Conservation (phyloP, 53 echinoderm and acorn worm genomes). For the Paracentrotus lividus region DNA sequence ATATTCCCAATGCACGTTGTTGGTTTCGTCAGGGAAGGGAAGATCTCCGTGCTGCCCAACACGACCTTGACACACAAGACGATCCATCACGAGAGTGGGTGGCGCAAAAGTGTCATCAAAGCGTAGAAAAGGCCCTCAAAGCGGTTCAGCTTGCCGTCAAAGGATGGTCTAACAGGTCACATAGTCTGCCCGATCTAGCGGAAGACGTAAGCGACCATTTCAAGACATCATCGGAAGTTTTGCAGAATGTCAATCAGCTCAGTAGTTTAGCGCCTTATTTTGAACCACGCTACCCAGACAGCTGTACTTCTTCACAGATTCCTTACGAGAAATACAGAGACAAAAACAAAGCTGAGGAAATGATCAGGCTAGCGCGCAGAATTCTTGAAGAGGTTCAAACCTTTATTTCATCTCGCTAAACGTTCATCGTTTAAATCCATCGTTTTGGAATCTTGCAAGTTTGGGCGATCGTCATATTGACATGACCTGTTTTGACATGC, state of each 20-base stretch:
- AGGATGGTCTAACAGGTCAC: background rate
- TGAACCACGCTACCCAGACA: conserved; percentile 17
- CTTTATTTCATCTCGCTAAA: no score
- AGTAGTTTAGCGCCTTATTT: background rate
- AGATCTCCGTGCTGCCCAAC: conserved; percentile 44
- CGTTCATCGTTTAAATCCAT: no score
- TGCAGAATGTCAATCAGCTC: background rate
- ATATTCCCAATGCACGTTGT: conserved; percentile 37
- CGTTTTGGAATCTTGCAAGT: no score
- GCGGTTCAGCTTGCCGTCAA: conserved; percentile 62
- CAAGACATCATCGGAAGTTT: background rate
- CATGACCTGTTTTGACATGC: no score
- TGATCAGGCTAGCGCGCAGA: background rate
- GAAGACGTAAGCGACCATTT: background rate
- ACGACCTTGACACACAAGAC: conserved; percentile 42
- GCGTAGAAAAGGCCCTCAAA: conserved; percentile 67
- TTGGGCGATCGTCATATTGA: no score
- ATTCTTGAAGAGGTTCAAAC: background rate
- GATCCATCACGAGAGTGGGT: conserved; percentile 68
- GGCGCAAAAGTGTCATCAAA: conserved; percentile 52
- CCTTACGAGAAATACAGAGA: conserved; percentile 14
- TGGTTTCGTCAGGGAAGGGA: conserved; percentile 57
- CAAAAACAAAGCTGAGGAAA: background rate
- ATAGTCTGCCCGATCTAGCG: background rate
- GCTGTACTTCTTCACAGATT: conserved; percentile 15